A percentile compares a stretch with the other conserved stretches of the same genome.
These are phyloP conservation scores for Amphiprion percula DNA, from an alignment of 2,113 vertebrate species.

Conservation along the genomic window DNA sequence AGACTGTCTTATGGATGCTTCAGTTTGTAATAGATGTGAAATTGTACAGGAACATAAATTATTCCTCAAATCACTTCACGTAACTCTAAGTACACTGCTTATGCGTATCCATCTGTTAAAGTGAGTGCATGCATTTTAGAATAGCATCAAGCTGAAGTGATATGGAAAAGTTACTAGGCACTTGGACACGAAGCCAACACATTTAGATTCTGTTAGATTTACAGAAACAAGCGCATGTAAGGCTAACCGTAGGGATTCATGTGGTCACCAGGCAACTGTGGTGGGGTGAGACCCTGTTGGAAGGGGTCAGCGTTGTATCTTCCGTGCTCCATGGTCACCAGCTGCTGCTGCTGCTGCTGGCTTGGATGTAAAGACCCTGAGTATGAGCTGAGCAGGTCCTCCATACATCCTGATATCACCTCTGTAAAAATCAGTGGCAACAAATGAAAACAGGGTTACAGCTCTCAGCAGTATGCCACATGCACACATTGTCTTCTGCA, in stretches of 20 bases:
- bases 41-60: no score
- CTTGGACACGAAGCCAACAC: no score
- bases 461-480: background rate
- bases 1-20: no score
- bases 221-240: background rate
- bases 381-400: slow-evolving; percentile 93
- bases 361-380: slow-evolving; percentile 87
- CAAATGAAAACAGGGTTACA: background rate
- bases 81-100: no score
- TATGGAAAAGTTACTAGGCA: no score
- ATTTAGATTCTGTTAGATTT: no score
- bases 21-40: no score
- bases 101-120: no score
- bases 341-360: slow-evolving; percentile 87
- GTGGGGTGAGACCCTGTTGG: slow-evolving; percentile 95
- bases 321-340: slow-evolving; percentile 90
- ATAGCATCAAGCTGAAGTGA: no score
- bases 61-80: no score
- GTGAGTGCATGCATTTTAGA: no score
- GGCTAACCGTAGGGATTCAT: slow-evolving; percentile 96
- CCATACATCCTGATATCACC: slow-evolving; percentile 92
- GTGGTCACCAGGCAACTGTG: slow-evolving; percentile 98
- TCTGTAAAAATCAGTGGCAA: slow-evolving; percentile 79
- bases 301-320: slow-evolving; percentile 91
- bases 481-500: background rate